Evolutionary conservation across 1,140 invertebrate genomes (phyloP), one percentile per base, ranked within the genome.

Genomic region (Ectropis grisescens): DNA sequence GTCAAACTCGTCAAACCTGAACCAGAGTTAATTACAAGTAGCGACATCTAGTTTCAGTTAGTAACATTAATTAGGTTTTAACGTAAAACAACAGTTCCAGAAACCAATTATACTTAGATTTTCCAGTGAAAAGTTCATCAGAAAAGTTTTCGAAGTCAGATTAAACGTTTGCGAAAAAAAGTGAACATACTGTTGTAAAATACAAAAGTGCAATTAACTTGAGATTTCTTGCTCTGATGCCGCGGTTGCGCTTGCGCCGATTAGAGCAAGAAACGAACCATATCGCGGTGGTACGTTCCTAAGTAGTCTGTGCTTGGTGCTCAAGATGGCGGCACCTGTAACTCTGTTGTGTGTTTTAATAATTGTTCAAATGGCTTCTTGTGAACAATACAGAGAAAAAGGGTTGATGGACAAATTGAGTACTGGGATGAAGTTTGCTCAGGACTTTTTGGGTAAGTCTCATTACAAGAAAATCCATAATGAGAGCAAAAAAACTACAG

Each of bases 391-490:
- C 41, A 65, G 59, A 25, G 65, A 75, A 30, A n/a, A n/a, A n/a
- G 85, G 83, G 27, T 76, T 90, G 9, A 71, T 90, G 26, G 83
- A 86, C 29, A 85, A 85, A 50, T 82, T 89, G 19, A 86, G 83
- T 39, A 76, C 78, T 37, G 87, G 89, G 23, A 72, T 91, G 33
- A 84, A 89, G 55, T 80, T 87, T 46, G 89, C 89, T 0, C 85
- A 85, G 14, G 85, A 87, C 65, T 82, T 88, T 59, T 78, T 88
- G 32, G 85, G 83, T 83, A 54, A 58, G 58, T 67, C 13, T 35
- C 31, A 31, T n/a, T n/a, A n/a, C n/a, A 19, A 19, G 3, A 19
- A 19, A 19, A 19, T 19, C 8, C 16, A 19, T 19, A 4, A 4
- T 19, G 3, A 4, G 8, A 8, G 8, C 16, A 4, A 3, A 19